Conservation (phyloP, 1,140 invertebrate species). For the Drosophila carrolli region DNA sequence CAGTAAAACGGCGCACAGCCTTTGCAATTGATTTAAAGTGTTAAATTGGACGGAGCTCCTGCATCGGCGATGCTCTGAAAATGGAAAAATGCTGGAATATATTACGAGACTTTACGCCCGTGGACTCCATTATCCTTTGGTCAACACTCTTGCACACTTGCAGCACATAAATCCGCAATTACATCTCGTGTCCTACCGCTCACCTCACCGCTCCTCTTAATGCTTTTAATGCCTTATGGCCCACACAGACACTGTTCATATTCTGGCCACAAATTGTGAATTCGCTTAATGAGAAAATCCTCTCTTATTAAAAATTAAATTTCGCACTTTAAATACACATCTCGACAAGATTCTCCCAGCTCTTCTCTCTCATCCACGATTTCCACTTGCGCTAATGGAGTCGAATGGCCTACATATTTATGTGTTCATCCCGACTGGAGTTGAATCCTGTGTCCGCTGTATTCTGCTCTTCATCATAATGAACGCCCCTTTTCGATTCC, state of each 20-base stretch:
- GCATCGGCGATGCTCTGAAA: neutral
- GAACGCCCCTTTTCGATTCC: constrained; percentile 51
- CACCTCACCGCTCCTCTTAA: constrained; percentile 9
- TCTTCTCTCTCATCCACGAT: constrained; percentile 8
- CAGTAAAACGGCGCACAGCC: constrained; percentile 9
- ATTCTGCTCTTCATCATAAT: constrained; percentile 17
- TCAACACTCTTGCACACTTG: constrained; percentile 55
- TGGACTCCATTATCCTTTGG: constrained; percentile 46
- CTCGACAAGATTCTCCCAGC: neutral
- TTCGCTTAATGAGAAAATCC: constrained; percentile 52
- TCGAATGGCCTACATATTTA: constrained; percentile 27
- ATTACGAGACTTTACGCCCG: constrained; percentile 18
- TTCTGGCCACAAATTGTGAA: constrained; percentile 29
- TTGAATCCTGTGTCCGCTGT: constrained; percentile 3
- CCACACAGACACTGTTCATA: neutral
- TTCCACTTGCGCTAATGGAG: constrained; percentile 34
- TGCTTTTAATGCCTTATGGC: constrained; percentile 25
- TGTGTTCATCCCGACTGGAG: constrained; percentile 19
- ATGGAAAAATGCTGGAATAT: constrained; percentile 2
- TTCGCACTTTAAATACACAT: constrained; percentile 43
- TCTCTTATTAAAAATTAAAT: constrained; percentile 64
- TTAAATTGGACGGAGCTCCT: constrained; percentile 10
- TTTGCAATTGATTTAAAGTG: constrained; percentile 40
- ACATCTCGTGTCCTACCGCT: constrained; percentile 37
- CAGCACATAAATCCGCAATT: constrained; percentile 74